Evolutionary conservation across 2,888 invertebrate species (phyloP).

Genomic region (Phortica magna): DNA sequence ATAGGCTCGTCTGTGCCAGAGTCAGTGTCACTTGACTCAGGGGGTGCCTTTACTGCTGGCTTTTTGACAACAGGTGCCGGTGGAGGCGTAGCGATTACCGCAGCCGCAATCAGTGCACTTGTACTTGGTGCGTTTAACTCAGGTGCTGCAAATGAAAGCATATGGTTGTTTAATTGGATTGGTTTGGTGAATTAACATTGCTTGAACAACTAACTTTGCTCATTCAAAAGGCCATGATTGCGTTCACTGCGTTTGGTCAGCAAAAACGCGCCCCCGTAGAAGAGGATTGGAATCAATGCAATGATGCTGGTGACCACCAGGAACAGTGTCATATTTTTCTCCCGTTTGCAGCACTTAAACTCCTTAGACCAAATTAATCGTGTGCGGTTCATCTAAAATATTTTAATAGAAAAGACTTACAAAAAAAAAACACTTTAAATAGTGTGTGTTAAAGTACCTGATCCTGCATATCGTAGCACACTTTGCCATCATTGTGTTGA

Average conservation of each 20-base stretch:
- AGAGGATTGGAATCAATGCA: slow-evolving; percentile 65
- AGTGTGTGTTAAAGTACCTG: slow-evolving; percentile 38
- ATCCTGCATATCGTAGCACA: slow-evolving; percentile 72
- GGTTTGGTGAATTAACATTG: not conserved
- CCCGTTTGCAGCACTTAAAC: slow-evolving; percentile 69
- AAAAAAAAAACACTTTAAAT: not conserved
- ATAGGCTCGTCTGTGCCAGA: too few species aligned
- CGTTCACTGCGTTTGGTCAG: slow-evolving; percentile 67
- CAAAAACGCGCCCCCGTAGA: slow-evolving; percentile 61
- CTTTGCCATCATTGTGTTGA: slow-evolving; percentile 56
- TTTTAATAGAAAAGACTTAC: not conserved
- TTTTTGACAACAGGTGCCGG: not conserved
- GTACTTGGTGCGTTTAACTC: slow-evolving; percentile 4
- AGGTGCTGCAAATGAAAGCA: not conserved
- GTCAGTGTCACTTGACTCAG: too few species aligned
- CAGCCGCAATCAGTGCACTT: slow-evolving; percentile 9
- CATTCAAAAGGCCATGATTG: slow-evolving; percentile 64
- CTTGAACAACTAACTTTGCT: slow-evolving; percentile 35
- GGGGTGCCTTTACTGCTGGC: too few species aligned
- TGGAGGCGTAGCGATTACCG: slow-evolving; percentile 5
- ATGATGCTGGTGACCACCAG: slow-evolving; percentile 54
- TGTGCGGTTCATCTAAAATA: slow-evolving; percentile 72
- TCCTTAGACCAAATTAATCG: slow-evolving; percentile 69
- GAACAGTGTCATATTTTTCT: slow-evolving; percentile 59
- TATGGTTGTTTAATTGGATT: not conserved